phyloP scores from a whole-genome alignment of 2,888 invertebrate species.

The Latheticus oryzae region DNA sequence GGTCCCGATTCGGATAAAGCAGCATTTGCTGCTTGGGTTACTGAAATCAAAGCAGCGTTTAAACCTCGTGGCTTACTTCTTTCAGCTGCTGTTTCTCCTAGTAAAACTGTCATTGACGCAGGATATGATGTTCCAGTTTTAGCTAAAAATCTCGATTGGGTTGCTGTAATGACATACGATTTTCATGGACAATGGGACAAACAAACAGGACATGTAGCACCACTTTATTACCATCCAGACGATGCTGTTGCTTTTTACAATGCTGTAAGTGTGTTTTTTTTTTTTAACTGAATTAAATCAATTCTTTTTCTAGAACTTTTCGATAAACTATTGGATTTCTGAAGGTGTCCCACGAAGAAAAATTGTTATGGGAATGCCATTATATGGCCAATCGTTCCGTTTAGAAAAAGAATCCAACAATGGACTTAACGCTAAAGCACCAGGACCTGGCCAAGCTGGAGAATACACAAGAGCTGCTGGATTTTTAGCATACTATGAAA shows the following conservation, averaged over 20 bases:
- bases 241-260: conserved; percentile 87
- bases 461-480: conserved; percentile 87
- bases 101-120: conserved; percentile 87
- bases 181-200: conserved; percentile 94
- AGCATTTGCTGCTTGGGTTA: conserved; percentile 79
- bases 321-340: conserved; percentile 89
- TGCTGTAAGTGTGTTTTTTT: conserved; percentile 70
- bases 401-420: conserved; percentile 71
- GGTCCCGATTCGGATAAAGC: conserved; percentile 87
- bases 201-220: conserved; percentile 90
- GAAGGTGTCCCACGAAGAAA: conserved; percentile 85
- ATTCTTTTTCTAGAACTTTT: conserved; percentile 75
- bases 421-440: conserved; percentile 81
- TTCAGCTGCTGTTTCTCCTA: conserved; percentile 89
- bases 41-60: conserved; percentile 74
- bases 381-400: conserved; percentile 89
- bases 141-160: conserved; percentile 85
- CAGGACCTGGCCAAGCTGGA: conserved; percentile 84
- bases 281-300: no score
- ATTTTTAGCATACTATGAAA: conserved; percentile 91
- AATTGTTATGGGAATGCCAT: conserved; percentile 88
- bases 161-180: conserved; percentile 93
- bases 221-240: conserved; percentile 83
- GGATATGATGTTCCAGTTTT: conserved; percentile 84
- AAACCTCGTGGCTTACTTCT: conserved; percentile 70